These are phyloP conservation scores for Menidia beryllina DNA, from an alignment of 2,113 vertebrate genomes.

Conservation along the genomic window DNA sequence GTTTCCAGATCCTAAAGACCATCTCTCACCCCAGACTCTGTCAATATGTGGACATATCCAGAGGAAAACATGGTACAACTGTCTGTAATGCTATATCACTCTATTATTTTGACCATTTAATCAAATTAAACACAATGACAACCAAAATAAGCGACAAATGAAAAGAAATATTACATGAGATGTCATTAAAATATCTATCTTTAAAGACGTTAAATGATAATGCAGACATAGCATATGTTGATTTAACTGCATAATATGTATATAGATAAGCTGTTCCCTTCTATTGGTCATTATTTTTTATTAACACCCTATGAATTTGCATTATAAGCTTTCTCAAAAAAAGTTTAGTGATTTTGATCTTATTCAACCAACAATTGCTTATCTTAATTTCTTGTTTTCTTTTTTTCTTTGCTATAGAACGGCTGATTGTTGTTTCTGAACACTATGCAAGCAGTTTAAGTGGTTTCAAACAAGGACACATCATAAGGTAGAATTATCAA, in stretches of 20 bases:
- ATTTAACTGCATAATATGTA: too few relatives aligned
- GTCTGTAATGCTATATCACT: not conserved
- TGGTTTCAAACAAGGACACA: constrained; percentile 87
- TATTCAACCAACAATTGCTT: not conserved
- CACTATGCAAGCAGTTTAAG: constrained; percentile 90
- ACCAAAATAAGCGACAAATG: too few relatives aligned
- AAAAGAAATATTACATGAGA: too few relatives aligned
- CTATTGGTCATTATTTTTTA: not conserved
- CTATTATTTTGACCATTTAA: not conserved
- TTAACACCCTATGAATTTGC: not conserved
- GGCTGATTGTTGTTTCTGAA: constrained; percentile 95
- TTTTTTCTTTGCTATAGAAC: constrained; percentile 80
- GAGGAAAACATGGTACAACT: constrained; percentile 94
- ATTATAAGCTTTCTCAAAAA: not conserved
- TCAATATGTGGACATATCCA: constrained; percentile 95
- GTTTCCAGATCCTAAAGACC: constrained; percentile 98
- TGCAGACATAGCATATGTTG: too few relatives aligned
- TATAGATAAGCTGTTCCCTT: not conserved
- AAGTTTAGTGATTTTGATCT: not conserved
- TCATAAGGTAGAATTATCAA: constrained; percentile 82
- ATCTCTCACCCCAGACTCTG: constrained; percentile 94
- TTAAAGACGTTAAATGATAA: too few relatives aligned
- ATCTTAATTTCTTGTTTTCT: not conserved
- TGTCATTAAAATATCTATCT: too few relatives aligned
- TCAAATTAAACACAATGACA: not conserved